These are phyloP conservation scores for Yponomeuta plumbellus DNA, from an alignment of 2,888 invertebrate species.

Conservation along the genomic window DNA sequence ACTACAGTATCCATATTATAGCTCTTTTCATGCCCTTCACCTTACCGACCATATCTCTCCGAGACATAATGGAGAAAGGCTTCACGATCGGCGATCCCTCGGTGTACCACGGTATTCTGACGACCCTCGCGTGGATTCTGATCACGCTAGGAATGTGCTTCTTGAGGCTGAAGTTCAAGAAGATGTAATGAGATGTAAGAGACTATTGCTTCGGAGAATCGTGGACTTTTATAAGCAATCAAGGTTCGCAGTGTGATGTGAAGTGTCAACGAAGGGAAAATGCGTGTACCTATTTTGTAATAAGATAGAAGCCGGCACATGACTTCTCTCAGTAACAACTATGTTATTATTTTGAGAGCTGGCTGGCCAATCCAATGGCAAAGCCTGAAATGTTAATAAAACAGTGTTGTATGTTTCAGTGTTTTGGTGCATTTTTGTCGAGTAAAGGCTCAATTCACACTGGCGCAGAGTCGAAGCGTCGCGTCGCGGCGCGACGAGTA, in stretches of 20 bases:
- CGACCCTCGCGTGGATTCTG: constrained; percentile 80
- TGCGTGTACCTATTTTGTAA: too few species aligned
- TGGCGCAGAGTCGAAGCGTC: too few species aligned
- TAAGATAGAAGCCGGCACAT: too few species aligned
- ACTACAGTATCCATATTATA: constrained; percentile 74
- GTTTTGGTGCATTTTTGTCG: neutral
- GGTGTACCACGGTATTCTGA: constrained; percentile 85
- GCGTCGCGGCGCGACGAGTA: too few species aligned
- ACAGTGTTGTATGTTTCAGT: too few species aligned
- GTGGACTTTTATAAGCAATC: neutral
- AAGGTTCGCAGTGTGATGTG: neutral
- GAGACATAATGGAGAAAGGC: constrained; percentile 86
- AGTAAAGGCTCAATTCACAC: too few species aligned
- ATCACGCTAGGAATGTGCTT: constrained; percentile 76
- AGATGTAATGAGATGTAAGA: constrained; percentile 35
- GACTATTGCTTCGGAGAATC: neutral
- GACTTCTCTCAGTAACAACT: neutral
- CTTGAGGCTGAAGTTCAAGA: constrained; percentile 56
- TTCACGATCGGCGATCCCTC: constrained; percentile 80
- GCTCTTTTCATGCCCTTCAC: constrained; percentile 87
- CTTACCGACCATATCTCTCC: constrained; percentile 83
- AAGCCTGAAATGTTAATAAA: too few species aligned
- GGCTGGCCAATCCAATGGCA: neutral
- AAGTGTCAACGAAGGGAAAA: too few species aligned
- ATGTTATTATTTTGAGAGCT: neutral